Evolutionary conservation across 2,113 vertebrate genomes (phyloP), one percentile per base, ranked within the genome.

Genomic region (Chlorodrepanis virens): DNA sequence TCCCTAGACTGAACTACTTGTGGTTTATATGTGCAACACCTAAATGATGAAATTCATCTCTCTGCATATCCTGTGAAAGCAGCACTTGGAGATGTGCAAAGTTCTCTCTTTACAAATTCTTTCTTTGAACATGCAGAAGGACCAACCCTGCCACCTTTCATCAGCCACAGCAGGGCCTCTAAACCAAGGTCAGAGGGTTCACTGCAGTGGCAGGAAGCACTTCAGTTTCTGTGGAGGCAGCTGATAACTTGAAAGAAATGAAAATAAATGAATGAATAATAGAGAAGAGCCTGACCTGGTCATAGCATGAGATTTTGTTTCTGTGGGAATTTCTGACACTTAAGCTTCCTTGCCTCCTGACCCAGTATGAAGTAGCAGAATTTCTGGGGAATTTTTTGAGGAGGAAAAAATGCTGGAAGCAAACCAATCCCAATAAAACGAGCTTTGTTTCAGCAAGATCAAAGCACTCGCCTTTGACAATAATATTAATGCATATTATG

Each of bases 251-350:
- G 88, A 96, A 90, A 88, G 87, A 94, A 96, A 93, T 14, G 54
- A 87, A 91, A 96, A 70, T 82, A 92, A 91, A 84, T 45, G 42
- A 83, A 54, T 94, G 17, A 70, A 86, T 76, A 29, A 42, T 44
- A 77, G 59, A 80, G 79, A 88, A 61, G 82, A 94, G 20, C 27
- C 33, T 86, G 94, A 90, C 78, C 87, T 86, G 92, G 71, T 64
- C 82, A 35, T 52, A 86, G 35, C 42, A 33, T 10, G 35, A 59
- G 28, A 70, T 74, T 93, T 79, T 61, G 18, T 59, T 95, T 96
- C 88, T 90, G 59, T 93, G 90, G 88, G 94, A 96, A 95, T 91
- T 96, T 94, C 87, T 96, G 85, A 86, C 93, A 86, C 85, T 90
- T 92, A 5, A 88, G 12, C 42, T 92, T 95, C 87, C 71, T 90